Conservation (phyloP, 2,888 invertebrate genomes). For the Philonicus albiceps region DNA sequence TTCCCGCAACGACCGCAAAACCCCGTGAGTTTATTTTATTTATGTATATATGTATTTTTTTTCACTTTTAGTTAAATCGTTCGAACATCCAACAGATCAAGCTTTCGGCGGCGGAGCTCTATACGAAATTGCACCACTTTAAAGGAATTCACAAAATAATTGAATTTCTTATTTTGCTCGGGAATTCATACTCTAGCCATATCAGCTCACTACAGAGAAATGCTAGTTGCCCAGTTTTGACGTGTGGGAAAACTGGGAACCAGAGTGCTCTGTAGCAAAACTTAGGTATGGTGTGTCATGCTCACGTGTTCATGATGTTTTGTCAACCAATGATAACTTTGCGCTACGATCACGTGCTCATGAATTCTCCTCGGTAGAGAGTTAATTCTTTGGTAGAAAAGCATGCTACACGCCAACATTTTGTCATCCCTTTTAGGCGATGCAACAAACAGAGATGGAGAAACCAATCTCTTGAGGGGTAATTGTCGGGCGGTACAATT, state of each 20-base stretch:
- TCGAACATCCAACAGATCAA: background rate
- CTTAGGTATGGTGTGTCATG: background rate
- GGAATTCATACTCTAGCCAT: constrained; percentile 13
- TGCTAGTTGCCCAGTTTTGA: background rate
- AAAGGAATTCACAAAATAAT: background rate
- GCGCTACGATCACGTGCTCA: background rate
- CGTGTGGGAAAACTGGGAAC: background rate
- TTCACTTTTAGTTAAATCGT: background rate
- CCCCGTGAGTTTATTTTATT: background rate
- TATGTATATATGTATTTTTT: background rate
- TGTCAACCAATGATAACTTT: background rate
- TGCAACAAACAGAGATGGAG: background rate
- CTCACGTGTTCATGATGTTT: constrained; percentile 15
- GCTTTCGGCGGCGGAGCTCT: background rate
- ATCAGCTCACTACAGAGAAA: constrained; percentile 15
- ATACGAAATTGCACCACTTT: background rate
- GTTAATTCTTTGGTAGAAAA: background rate
- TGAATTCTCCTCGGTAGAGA: background rate
- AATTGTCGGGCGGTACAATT: background rate
- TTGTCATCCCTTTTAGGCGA: background rate
- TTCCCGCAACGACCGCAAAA: background rate
- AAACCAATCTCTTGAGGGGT: background rate
- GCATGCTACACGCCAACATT: background rate
- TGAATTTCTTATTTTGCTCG: constrained; percentile 20
- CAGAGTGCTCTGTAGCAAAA: background rate